These are phyloP conservation scores for Melanaphis sacchari DNA, from an alignment of 1,140 invertebrate genomes.

Conservation along the genomic window DNA sequence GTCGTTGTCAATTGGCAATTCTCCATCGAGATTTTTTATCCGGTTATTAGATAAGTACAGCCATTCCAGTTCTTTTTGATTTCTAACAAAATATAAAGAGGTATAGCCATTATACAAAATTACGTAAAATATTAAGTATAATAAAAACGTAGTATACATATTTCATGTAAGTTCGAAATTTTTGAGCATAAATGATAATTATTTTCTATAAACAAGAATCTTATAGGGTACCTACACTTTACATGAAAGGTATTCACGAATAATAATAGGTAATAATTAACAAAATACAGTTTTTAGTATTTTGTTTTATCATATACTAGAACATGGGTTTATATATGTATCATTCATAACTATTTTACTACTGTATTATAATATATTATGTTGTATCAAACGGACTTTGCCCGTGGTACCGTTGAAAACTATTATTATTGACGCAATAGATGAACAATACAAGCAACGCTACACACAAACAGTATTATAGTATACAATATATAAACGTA, in stretches of 20 bases:
- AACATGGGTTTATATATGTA: background rate
- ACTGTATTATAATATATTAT: background rate
- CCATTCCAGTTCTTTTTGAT: slow-evolving; percentile 76
- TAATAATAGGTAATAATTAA: background rate
- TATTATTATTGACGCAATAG: background rate
- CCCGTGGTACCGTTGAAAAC: background rate
- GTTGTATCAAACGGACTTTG: background rate
- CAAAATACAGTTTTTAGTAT: background rate
- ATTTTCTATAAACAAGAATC: background rate
- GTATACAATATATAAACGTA: background rate
- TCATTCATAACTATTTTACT: background rate
- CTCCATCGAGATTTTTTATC: slow-evolving; percentile 74
- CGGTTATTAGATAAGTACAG: slow-evolving; percentile 79
- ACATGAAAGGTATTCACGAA: background rate
- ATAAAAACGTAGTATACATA: background rate
- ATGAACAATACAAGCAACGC: background rate
- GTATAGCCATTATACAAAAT: background rate
- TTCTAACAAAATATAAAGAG: slow-evolving; percentile 63
- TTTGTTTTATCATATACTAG: background rate
- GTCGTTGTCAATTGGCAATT: slow-evolving; percentile 73
- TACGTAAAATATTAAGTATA: background rate
- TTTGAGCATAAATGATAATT: background rate
- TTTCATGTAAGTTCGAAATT: background rate
- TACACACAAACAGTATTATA: background rate
- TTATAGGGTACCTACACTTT: background rate